Percentiles rank a stretch among this genome's conserved stretches.
phyloP scores from a whole-genome alignment of 2,797 vertebrate genomes.

The Scolopax rusticola region DNA sequence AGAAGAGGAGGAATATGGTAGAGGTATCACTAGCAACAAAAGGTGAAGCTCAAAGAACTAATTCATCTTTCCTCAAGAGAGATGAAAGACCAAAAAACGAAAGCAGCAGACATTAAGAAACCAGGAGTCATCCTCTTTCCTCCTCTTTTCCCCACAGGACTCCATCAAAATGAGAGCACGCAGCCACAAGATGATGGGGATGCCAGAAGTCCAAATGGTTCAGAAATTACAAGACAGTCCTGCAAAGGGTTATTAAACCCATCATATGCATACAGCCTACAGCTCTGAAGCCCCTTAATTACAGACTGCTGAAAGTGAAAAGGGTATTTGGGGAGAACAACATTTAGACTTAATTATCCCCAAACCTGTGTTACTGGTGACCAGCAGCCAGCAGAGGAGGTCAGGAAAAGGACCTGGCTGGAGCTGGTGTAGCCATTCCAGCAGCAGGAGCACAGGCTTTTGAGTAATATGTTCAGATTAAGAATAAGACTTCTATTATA shows the following conservation, averaged over 20 bases:
- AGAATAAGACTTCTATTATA: not conserved
- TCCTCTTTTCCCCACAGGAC: not conserved
- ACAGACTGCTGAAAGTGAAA: not conserved
- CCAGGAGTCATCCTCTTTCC: not conserved
- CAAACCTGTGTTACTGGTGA: not conserved
- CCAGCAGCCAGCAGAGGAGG: not conserved
- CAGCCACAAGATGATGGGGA: not conserved
- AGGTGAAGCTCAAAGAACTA: not conserved
- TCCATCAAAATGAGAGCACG: rapidly evolving
- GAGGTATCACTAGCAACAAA: not conserved
- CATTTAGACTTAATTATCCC: not conserved
- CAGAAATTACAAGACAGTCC: not conserved
- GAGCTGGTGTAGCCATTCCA: rapidly evolving
- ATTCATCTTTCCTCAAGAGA: not conserved
- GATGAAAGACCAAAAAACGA: not conserved
- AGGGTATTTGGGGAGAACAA: not conserved
- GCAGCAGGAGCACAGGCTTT: not conserved
- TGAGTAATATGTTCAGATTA: not conserved
- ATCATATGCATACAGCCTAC: not conserved
- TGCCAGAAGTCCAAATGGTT: not conserved
- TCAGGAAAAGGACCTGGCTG: not conserved
- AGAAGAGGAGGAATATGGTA: not conserved
- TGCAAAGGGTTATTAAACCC: not conserved
- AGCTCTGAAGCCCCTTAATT: not conserved
- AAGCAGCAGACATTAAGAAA: not conserved